Base-by-base conservation (phyloP, 2,888 invertebrate genomes). In the Physocephala rufipes region DNA sequence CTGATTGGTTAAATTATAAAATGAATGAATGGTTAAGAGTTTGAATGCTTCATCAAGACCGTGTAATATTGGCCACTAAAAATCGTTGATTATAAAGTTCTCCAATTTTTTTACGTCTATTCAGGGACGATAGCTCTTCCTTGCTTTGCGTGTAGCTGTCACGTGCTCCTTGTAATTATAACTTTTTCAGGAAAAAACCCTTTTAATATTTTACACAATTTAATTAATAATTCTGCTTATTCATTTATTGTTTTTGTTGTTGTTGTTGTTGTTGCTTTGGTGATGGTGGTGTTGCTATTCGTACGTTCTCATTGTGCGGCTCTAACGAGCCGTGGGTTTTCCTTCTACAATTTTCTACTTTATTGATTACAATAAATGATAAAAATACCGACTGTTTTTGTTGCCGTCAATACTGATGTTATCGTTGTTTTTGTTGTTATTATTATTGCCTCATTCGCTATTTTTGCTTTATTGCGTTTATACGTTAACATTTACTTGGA, bases 61-160 rank as follows among this genome's bases (percentile, higher is more conserved):
- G 61, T 30, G n/a, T n/a, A 47, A 61, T 55, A 62, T 61, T 62
- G 61, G 19, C 62, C 36, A 62, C 51, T 61, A 59, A 68, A 61
- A 45, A 28, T 51, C 21, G 47, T 36, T 68, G 62, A 62, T 62
- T 68, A 49, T 51, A 68, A 58, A 58, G n/a, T 28, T 58, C 13
- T 16, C 62, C 62, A 62, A 3, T 24, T 36, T 36, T 9, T 47
- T n/a, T 49, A 4, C 49, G 49, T 12, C n/a, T 49, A 15, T 45
- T 15, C 45, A 15, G 19, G 28, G 70, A 70, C 70, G 71, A 71
- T 62, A 70, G 63, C 62, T 67, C 24, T 70, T 55, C 58, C 66
- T 2, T 58, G 75, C 73, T 79, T 79, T 80, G 36, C 36, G 36
- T 78, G 79, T 77, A 77, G 62, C 65, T 67, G 67, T 70, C 74